Evolutionary conservation across 2,797 vertebrate species (phyloP).

Genomic region (Limosa lapponica): DNA sequence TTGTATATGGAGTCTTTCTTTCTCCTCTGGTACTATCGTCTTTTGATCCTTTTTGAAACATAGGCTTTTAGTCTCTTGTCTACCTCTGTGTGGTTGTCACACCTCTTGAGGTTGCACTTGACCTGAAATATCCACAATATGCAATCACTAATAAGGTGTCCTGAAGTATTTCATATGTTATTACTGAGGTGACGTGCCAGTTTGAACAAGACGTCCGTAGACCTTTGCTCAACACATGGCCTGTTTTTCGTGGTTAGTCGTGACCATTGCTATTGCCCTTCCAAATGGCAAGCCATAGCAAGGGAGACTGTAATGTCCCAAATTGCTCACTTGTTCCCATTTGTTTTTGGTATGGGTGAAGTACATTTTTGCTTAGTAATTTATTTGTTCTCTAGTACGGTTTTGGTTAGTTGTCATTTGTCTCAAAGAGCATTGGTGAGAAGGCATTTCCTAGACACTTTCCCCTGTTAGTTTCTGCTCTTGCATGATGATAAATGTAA

Average conservation of each 20-base stretch:
- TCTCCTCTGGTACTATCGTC: neutral
- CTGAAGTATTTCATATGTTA: neutral
- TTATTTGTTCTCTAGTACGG: neutral
- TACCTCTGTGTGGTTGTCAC: neutral
- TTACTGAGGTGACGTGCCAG: rapidly evolving
- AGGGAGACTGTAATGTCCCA: neutral
- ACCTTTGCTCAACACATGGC: rapidly evolving
- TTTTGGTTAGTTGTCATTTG: neutral
- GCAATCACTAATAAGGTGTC: neutral
- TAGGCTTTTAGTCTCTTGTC: neutral
- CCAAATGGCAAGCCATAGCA: neutral
- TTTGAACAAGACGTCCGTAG: neutral
- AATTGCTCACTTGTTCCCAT: neutral
- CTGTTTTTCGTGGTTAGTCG: neutral
- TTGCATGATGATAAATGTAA: neutral
- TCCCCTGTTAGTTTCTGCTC: neutral
- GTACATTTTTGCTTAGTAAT: neutral
- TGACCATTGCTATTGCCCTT: rapidly evolving
- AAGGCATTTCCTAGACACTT: neutral
- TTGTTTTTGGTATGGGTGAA: neutral
- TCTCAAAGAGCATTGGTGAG: neutral
- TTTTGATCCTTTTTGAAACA: neutral
- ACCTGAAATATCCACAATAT: neutral
- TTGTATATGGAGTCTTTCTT: neutral
- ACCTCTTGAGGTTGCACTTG: neutral